Evolutionary conservation across 2,113 vertebrate species (phyloP).

Genomic region (Campylomormyrus tamandua): DNA sequence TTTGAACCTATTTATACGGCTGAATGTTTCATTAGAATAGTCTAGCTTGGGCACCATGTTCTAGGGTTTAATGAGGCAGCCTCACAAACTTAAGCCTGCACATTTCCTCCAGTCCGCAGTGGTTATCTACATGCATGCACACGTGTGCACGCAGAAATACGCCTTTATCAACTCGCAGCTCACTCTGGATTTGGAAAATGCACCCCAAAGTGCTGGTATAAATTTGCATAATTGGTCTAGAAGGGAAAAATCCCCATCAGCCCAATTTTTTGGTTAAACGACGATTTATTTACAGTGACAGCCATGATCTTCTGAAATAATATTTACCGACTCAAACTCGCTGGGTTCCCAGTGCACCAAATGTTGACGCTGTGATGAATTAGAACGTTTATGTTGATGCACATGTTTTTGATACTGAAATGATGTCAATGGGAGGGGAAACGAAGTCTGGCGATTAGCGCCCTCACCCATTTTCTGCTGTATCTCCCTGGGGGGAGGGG

Average conservation of each 20-base stretch:
- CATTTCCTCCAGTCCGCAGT: neutral
- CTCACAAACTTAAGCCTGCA: neutral
- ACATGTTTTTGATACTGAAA: constrained; percentile 1
- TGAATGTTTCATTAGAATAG: neutral
- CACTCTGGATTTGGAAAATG: neutral
- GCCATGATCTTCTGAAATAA: neutral
- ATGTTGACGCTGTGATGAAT: neutral
- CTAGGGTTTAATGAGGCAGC: neutral
- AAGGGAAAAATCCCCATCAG: neutral
- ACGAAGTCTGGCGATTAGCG: neutral
- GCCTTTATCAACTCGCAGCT: neutral
- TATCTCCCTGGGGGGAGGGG: neutral
- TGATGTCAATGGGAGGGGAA: neutral
- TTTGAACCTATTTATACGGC: neutral
- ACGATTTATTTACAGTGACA: neutral
- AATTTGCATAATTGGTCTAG: neutral
- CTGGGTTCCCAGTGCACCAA: neutral
- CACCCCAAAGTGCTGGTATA: neutral
- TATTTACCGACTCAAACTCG: neutral
- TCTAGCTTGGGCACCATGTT: neutral
- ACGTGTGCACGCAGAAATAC: neutral
- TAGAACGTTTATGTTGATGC: neutral
- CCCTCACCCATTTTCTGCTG: neutral
- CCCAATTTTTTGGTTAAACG: neutral
- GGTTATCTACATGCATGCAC: neutral